Percentiles rank a stretch among this genome's conserved stretches.
Conservation (phyloP, 2,797 vertebrate species). For the Sebastes alutus region DNA sequence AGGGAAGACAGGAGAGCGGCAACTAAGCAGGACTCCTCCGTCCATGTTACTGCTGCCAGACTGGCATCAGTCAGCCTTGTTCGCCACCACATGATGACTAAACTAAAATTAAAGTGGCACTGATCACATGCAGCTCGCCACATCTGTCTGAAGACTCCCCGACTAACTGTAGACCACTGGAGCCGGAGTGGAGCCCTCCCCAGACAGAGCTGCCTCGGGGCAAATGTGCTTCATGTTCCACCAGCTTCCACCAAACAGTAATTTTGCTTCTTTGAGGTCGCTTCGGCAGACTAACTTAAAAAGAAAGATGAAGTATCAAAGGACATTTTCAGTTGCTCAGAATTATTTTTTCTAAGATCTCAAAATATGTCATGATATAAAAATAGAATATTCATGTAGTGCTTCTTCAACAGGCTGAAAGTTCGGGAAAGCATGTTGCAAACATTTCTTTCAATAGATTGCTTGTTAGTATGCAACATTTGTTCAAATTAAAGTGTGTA, state of each 20-base stretch:
- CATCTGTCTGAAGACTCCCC: conserved; percentile 65
- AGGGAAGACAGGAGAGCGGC: not conserved
- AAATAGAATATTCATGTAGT: not conserved
- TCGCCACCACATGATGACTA: conserved; percentile 56
- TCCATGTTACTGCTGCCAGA: conserved; percentile 19
- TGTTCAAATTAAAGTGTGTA: not conserved
- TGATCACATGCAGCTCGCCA: conserved; percentile 64
- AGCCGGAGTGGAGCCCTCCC: conserved; percentile 64
- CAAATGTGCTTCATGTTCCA: conserved; percentile 57
- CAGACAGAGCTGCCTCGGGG: conserved; percentile 63
- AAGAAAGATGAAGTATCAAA: conserved; percentile 50
- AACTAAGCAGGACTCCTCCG: not conserved
- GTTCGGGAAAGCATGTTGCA: not conserved
- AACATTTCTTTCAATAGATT: not conserved
- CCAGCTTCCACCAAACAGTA: conserved; percentile 57
- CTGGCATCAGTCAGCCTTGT: conserved; percentile 39
- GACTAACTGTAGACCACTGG: conserved; percentile 64
- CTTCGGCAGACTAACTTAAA: conserved; percentile 40
- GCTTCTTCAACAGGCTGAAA: not conserved
- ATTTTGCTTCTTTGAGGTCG: conserved; percentile 60
- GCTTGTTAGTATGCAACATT: not conserved
- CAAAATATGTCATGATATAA: conserved; percentile 1
- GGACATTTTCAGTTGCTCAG: conserved; percentile 5
- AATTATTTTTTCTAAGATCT: conserved; percentile 14
- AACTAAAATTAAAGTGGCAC: conserved; percentile 65